phyloP scores from a whole-genome alignment of 2,113 vertebrate species.

The rabbit (Oryctolagus cuniculus) region mOryCun1.1 NC_091436.1:32697001-32697500 shows the following conservation, averaged over 20 bases:
- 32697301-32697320: not conserved
- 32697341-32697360: not conserved
- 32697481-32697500: not conserved
- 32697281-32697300: not conserved
- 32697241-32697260: not conserved
- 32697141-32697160: slow-evolving; percentile 32
- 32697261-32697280: not conserved
- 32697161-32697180: not conserved
- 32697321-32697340: not conserved
- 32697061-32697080: not conserved
- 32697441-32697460: not conserved
- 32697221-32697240: not conserved
- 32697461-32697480: not conserved
- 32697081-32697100: not conserved
- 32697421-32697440: not conserved
- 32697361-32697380: not conserved
- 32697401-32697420: not conserved
- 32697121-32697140: not conserved
- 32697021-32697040: not conserved
- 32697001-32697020: not conserved
- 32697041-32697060: not conserved
- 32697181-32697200: not conserved
- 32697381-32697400: not conserved
- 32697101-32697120: not conserved
- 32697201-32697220: not conserved